These are phyloP conservation scores for Sebastes iracundus DNA, from an alignment of 2,797 vertebrate species.

Conservation along the genomic window DNA sequence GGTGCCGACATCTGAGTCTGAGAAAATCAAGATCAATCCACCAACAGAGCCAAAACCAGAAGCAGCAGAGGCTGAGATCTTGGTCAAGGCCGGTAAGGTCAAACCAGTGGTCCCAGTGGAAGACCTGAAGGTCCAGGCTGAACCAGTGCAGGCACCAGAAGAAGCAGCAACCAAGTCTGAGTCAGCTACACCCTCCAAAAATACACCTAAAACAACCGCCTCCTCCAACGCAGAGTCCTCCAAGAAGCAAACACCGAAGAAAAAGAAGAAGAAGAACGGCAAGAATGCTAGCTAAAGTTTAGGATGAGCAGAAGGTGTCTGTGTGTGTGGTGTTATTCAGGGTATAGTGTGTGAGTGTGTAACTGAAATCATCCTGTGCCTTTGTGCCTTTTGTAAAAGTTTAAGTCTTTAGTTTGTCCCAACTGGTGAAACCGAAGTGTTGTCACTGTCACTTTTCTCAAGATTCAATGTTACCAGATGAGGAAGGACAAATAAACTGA, in stretches of 20 bases:
- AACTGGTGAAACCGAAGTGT: background rate
- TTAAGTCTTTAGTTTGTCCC: slow-evolving; percentile 4
- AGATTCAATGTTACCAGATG: background rate
- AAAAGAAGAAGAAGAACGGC: slow-evolving; percentile 70
- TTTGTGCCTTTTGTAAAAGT: slow-evolving; percentile 6
- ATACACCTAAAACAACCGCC: background rate
- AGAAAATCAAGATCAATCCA: background rate
- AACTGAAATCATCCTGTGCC: background rate
- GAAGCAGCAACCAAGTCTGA: background rate
- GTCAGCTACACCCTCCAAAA: background rate
- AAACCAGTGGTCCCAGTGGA: slow-evolving; percentile 12
- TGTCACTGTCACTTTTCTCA: background rate
- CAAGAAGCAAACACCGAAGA: slow-evolving; percentile 73
- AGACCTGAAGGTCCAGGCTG: background rate
- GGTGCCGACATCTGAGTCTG: background rate
- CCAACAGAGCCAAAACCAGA: background rate
- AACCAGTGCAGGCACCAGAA: background rate
- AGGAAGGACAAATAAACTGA: background rate
- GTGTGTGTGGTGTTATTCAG: slow-evolving; percentile 2
- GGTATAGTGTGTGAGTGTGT: slow-evolving; percentile 1
- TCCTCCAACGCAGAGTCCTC: slow-evolving; percentile 26
- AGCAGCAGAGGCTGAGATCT: background rate
- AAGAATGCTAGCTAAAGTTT: slow-evolving; percentile 48
- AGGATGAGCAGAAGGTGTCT: background rate
- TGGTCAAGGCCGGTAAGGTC: background rate